Conservation (phyloP, 2,888 invertebrate genomes). For the Amaurobius ferox region DNA sequence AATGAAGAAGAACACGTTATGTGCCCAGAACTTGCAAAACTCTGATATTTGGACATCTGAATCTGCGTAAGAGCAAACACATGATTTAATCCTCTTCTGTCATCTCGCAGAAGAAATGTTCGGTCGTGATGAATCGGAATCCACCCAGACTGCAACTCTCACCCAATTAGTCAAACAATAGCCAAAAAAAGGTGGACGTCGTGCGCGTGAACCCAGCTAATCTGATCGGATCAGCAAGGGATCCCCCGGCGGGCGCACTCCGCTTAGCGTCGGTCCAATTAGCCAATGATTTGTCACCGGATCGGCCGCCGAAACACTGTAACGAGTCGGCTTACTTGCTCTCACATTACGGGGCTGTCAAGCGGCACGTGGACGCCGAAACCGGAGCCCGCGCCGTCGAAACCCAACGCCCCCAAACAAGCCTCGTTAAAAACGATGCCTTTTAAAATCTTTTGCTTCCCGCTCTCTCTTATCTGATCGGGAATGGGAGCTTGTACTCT, state of each 20-base stretch:
- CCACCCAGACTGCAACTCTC: constrained; percentile 5
- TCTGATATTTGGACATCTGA: no score
- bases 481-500: not conserved
- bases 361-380: constrained; percentile 53
- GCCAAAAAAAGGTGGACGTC: not conserved
- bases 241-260: not conserved
- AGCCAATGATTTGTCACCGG: constrained; percentile 70
- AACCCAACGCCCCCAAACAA: constrained; percentile 69
- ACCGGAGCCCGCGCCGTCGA: constrained; percentile 60
- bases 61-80: not conserved
- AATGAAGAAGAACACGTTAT: no score
- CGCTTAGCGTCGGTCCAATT: constrained; percentile 50
- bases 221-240: not conserved
- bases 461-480: not conserved
- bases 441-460: constrained; percentile 56
- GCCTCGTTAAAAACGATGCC: constrained; percentile 70
- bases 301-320: constrained; percentile 42
- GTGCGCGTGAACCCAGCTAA: constrained; percentile 9
- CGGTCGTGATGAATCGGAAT: not conserved
- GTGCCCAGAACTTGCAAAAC: no score
- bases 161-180: constrained; percentile 12
- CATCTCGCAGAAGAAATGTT: not conserved
- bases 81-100: constrained; percentile 9
- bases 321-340: constrained; percentile 67
- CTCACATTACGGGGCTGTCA: constrained; percentile 62